Conservation (phyloP, 2,888 invertebrate species). For the Tinea trinotella region DNA sequence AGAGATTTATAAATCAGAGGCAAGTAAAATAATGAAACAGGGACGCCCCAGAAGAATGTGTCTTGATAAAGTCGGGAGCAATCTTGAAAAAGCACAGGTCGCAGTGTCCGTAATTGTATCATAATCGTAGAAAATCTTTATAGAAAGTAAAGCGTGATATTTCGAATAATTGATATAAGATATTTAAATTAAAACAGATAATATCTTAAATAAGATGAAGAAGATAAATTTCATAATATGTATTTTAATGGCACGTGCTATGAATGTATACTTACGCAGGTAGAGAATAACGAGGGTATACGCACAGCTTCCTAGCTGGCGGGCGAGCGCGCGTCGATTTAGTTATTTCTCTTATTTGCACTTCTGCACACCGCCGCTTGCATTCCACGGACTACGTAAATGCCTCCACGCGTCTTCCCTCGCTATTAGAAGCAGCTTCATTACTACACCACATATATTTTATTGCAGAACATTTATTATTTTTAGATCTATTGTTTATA, state of each 20-base stretch:
- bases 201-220: too few relatives aligned
- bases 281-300: constrained; percentile 5
- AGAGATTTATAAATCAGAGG: too few relatives aligned
- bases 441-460: neutral
- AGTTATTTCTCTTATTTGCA: neutral
- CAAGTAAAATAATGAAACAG: too few relatives aligned
- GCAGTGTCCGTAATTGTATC: too few relatives aligned
- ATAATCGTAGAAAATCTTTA: too few relatives aligned
- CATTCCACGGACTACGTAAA: neutral
- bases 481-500: neutral
- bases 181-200: too few relatives aligned
- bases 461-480: neutral
- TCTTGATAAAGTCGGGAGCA: too few relatives aligned
- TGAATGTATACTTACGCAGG: constrained; percentile 6
- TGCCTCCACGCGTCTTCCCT: neutral
- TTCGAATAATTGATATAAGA: too few relatives aligned
- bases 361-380: constrained; percentile 8
- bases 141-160: too few relatives aligned
- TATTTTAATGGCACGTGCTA: neutral
- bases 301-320: constrained; percentile 3
- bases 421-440: neutral
- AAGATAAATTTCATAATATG: too few relatives aligned
- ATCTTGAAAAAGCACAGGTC: too few relatives aligned
- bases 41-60: too few relatives aligned
- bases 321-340: neutral